Conservation (phyloP, 1,140 invertebrate genomes). For the Phymastichus coffea region DNA sequence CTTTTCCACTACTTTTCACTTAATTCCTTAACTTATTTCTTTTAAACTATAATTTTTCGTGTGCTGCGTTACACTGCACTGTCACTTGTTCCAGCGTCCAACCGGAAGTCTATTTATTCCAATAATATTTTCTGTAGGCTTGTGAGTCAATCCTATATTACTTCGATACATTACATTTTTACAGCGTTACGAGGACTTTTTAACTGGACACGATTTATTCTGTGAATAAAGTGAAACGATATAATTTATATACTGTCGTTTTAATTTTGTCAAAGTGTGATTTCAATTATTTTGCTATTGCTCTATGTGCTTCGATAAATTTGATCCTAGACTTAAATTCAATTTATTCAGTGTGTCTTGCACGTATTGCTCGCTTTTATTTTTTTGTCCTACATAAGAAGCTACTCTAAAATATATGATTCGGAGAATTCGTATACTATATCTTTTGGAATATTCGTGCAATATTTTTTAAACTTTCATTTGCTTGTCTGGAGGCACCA, state of each 20-base stretch:
- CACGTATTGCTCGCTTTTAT: conserved; percentile 18
- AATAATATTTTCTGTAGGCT: too few species aligned
- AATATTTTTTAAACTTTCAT: conserved; percentile 25
- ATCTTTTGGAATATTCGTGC: conserved; percentile 21
- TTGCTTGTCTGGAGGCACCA: conserved; percentile 21
- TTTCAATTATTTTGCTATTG: not conserved
- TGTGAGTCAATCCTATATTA: too few species aligned
- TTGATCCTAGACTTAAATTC: conserved; percentile 21
- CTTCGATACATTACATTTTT: too few species aligned
- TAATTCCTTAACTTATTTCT: too few species aligned
- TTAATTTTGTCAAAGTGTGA: not conserved
- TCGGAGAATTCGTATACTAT: conserved; percentile 17
- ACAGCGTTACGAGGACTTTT: too few species aligned
- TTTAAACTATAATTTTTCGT: too few species aligned
- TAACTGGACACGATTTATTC: too few species aligned
- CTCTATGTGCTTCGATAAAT: conserved; percentile 16
- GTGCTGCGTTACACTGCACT: too few species aligned
- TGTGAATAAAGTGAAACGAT: too few species aligned
- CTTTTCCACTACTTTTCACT: too few species aligned
- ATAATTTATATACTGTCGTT: not conserved
- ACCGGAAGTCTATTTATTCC: too few species aligned
- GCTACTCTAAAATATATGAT: conserved; percentile 17
- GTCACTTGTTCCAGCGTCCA: too few species aligned
- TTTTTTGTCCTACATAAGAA: conserved; percentile 19
- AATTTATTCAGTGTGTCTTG: conserved; percentile 4